A percentile compares a stretch with the other conserved stretches of the same genome.
Evolutionary conservation across 2,888 invertebrate genomes (phyloP).

Genomic region (Diadromus collaris): DNA sequence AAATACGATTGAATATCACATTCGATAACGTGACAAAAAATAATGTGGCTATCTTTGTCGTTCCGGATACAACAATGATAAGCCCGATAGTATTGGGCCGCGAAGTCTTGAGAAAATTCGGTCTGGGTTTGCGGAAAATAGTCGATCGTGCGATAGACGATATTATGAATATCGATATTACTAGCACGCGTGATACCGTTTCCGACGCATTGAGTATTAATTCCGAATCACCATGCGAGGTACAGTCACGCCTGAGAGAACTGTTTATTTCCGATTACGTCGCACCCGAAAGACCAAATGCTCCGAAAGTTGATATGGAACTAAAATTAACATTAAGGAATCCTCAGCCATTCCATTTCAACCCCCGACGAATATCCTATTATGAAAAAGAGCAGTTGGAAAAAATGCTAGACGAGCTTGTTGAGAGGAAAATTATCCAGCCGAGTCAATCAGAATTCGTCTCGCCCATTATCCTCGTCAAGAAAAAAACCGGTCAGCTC

Average conservation of each 20-base stretch:
- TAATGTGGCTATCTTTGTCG: constrained; percentile 39
- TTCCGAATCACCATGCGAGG: constrained; percentile 10
- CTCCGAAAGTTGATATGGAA: constrained; percentile 51
- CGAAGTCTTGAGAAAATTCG: constrained; percentile 45
- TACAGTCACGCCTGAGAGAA: constrained; percentile 22
- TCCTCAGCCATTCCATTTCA: constrained; percentile 49
- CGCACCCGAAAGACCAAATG: constrained; percentile 30
- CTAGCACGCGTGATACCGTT: background rate
- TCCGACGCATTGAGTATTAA: constrained; percentile 42
- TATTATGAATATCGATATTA: constrained; percentile 48
- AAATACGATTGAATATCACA: constrained; percentile 40
- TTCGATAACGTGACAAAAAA: constrained; percentile 22
- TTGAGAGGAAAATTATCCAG: constrained; percentile 49
- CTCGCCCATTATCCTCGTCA: constrained; percentile 54
- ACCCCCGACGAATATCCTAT: constrained; percentile 50
- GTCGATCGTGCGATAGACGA: constrained; percentile 21
- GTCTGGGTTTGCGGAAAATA: constrained; percentile 36
- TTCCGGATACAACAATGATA: constrained; percentile 51
- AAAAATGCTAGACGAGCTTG: constrained; percentile 43
- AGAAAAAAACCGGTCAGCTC: constrained; percentile 49
- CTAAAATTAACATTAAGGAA: constrained; percentile 41
- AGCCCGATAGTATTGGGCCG: constrained; percentile 45
- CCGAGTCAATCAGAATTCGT: constrained; percentile 55
- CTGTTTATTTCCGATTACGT: constrained; percentile 45
- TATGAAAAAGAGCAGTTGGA: constrained; percentile 48